Base-by-base conservation (phyloP, 2,797 vertebrate species). In the Pseudotriccus pelzelni region DNA sequence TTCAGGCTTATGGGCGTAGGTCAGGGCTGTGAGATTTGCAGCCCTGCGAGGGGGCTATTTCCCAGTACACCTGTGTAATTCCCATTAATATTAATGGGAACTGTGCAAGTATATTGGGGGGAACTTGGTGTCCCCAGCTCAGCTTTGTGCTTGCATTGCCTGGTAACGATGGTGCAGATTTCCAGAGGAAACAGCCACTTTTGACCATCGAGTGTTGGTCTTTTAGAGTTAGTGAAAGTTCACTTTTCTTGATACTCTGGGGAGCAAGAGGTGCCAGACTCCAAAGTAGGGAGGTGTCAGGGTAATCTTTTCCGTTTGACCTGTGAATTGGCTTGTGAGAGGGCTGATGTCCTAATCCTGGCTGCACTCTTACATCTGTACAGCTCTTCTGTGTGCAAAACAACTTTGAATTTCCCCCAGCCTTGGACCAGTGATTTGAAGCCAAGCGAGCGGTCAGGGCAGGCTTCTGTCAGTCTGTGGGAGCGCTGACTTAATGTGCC, bases 131-230 rank as follows among this genome's bases (percentile, higher is more conserved):
- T 77, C 87, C 89, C 56, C 70, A 84, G 27, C 39, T 55, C 41
- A 58, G 55, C 7, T 49, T 64, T 44, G 55, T 73, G 18, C 25
- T 95, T 79, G 43, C 55, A 20, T 19, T 81, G 39, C 41, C 50
- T 91, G 55, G 49, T n/a, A 68, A 59, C 1, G 6, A 13, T n/a
- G n/a, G 58, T 0, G 0, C 27, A 39, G n/a, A 21, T 66, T 68
- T 80, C 39, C 46, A 58, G 66, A 59, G 5, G 43, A 82, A 92
- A 17, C 15, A 49, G 56, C 21, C 10, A 1, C 25, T 76, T 84
- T 20, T 69, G 68, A 28, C 27, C 21, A 16, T 3, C 1, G 2
- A 46, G 12, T 0, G 0, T 13, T 66, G 11, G 14, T n/a, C n/a
- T 89, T 75, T 44, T 19, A 22, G 76, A 89, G 13, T 50, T 8